A percentile compares a stretch with the other conserved stretches of the same genome.
phyloP scores from a whole-genome alignment of 2,888 invertebrate species.

The Drosophila parthenogenetica region DNA sequence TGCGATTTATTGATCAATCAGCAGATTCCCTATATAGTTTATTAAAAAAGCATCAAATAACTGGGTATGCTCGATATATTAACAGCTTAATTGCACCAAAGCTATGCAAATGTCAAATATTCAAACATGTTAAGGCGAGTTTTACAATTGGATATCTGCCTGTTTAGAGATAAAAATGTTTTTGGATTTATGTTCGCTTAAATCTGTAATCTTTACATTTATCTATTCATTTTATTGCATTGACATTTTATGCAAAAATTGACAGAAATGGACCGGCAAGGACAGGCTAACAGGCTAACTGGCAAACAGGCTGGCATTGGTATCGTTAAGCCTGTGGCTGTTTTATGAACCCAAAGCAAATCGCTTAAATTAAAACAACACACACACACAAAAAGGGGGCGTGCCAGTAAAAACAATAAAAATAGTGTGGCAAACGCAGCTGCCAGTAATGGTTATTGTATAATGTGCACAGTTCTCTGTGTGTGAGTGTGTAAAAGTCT shows the following conservation, averaged over 20 bases:
- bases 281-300: constrained; percentile 6
- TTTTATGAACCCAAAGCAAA: constrained; percentile 68
- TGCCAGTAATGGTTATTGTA: constrained; percentile 73
- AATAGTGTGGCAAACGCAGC: constrained; percentile 78
- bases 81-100: constrained; percentile 72
- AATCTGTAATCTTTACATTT: constrained; percentile 24
- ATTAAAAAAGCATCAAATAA: constrained; percentile 31
- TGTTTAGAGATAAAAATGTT: constrained; percentile 15
- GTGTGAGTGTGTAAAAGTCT: constrained; percentile 5
- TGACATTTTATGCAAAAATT: constrained; percentile 52
- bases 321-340: constrained; percentile 62
- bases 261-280: constrained; percentile 12
- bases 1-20: constrained; percentile 15
- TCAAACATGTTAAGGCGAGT: not conserved
- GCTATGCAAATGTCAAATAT: not conserved
- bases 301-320: constrained; percentile 21
- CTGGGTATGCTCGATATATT: constrained; percentile 57
- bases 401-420: constrained; percentile 64
- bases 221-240: constrained; percentile 50
- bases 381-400: constrained; percentile 34
- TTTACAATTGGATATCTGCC: constrained; percentile 8
- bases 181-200: constrained; percentile 1
- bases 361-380: constrained; percentile 77
- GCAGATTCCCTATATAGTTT: not conserved
- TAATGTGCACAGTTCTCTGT: constrained; percentile 49